Evolutionary conservation across 1,140 invertebrate species (phyloP).

Genomic region (Ceratoteleas bidentatus): DNA sequence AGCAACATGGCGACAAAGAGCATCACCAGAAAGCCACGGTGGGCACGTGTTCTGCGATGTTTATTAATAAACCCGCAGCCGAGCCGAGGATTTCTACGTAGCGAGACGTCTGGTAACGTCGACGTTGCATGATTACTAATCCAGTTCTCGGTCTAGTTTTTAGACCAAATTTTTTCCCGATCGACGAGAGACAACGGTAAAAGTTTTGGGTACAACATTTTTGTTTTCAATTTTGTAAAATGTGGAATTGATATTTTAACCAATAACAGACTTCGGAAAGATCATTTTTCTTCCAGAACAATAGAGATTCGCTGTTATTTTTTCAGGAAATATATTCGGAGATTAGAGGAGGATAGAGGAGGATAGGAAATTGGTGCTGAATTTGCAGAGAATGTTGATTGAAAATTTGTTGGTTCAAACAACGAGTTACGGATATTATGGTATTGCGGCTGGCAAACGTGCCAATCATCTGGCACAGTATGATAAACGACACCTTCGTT

Average conservation of each 20-base stretch:
- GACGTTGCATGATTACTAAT: slow-evolving; percentile 54
- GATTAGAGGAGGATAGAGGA: neutral
- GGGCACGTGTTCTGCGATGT: no score
- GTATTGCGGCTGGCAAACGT: slow-evolving; percentile 16
- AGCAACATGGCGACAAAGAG: no score
- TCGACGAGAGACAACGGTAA: neutral
- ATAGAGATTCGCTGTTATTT: no score
- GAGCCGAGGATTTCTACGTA: no score
- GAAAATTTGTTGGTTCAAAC: slow-evolving; percentile 20
- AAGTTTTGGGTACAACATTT: neutral
- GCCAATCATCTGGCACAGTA: slow-evolving; percentile 43
- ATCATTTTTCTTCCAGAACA: no score
- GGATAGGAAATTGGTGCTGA: neutral
- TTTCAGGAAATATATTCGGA: neutral
- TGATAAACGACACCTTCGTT: slow-evolving; percentile 51
- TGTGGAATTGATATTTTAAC: neutral
- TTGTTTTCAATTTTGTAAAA: neutral
- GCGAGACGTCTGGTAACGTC: no score
- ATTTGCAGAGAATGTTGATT: slow-evolving; percentile 33
- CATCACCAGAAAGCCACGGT: no score
- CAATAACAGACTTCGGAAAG: no score
- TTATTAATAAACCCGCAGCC: no score
- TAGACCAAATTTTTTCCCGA: slow-evolving; percentile 5
- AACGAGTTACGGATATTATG: slow-evolving; percentile 12
- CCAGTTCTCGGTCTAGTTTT: slow-evolving; percentile 41